These are phyloP conservation scores for Microcebus jonahi DNA, from an alignment of 2,113 vertebrate species.

Conservation along the genomic window DNA sequence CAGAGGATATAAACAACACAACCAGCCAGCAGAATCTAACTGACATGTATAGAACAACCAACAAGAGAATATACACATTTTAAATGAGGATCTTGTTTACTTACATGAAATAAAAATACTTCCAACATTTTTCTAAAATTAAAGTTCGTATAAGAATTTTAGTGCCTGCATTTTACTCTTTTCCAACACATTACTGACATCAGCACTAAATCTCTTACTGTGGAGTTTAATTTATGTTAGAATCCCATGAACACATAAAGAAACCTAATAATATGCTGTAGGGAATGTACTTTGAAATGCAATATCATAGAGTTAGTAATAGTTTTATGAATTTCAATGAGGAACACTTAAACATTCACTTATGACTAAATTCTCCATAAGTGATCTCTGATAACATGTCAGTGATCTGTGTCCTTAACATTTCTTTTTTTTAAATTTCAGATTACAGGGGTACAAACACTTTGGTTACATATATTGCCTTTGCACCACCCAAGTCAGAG, in stretches of 20 bases:
- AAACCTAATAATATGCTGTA: neutral
- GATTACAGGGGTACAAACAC: too few species aligned
- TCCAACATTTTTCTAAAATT: slow-evolving; percentile 36
- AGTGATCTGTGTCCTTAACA: slow-evolving; percentile 6
- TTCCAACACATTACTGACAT: neutral
- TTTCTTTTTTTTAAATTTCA: neutral
- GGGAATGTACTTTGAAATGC: neutral
- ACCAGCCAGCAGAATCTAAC: neutral
- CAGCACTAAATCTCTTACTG: neutral
- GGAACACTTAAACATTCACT: neutral
- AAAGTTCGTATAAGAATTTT: slow-evolving; percentile 40
- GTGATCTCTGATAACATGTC: neutral
- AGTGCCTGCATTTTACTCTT: neutral
- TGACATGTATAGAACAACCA: neutral
- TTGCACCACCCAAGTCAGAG: too few species aligned
- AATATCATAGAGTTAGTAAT: neutral
- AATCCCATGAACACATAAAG: neutral
- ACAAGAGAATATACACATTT: neutral
- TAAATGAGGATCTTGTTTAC: neutral
- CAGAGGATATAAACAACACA: too few species aligned
- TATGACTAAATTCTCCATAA: neutral
- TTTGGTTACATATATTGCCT: too few species aligned
- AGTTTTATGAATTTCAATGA: neutral
- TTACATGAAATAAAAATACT: slow-evolving; percentile 52
- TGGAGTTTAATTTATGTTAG: neutral